Evolutionary conservation across 2,888 invertebrate species (phyloP).

Genomic region (Perizoma flavofasciatum): DNA sequence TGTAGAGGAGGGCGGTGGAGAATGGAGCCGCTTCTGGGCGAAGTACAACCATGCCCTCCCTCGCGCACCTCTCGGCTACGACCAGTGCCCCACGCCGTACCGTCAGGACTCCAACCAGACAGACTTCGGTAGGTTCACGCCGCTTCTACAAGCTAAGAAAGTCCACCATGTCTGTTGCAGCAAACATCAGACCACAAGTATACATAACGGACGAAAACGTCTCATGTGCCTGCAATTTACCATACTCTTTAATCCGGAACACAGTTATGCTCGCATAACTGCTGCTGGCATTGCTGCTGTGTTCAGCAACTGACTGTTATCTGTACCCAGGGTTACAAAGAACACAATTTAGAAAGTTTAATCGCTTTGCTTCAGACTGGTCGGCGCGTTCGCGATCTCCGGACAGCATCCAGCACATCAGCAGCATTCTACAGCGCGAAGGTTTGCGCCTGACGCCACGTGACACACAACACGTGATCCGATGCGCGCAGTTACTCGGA

Average conservation of each 20-base stretch:
- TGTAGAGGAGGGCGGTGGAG: conserved; percentile 49
- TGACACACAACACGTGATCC: conserved; percentile 72
- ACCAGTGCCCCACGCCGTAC: conserved; percentile 76
- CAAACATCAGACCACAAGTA: too few species aligned
- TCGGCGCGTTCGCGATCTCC: conserved; percentile 59
- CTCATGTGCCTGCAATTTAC: too few species aligned
- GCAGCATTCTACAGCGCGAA: conserved; percentile 64
- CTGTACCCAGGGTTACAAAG: too few species aligned
- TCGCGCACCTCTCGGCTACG: conserved; percentile 63
- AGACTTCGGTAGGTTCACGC: conserved; percentile 57
- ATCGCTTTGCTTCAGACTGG: conserved; percentile 30
- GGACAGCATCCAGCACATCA: conserved; percentile 58
- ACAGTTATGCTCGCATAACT: too few species aligned
- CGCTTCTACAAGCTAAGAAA: too few species aligned
- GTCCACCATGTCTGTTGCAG: too few species aligned
- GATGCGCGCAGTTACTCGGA: conserved; percentile 73
- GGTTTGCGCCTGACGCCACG: conserved; percentile 68
- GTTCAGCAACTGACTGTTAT: too few species aligned
- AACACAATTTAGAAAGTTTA: too few species aligned
- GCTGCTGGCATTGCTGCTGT: too few species aligned
- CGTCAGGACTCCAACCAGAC: conserved; percentile 63
- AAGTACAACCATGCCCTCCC: conserved; percentile 69
- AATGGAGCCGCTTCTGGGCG: conserved; percentile 75
- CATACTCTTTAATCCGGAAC: too few species aligned
- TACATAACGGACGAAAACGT: too few species aligned